These are phyloP conservation scores for Globia sparganii DNA, from an alignment of 2,888 invertebrate species.

Conservation along the genomic window DNA sequence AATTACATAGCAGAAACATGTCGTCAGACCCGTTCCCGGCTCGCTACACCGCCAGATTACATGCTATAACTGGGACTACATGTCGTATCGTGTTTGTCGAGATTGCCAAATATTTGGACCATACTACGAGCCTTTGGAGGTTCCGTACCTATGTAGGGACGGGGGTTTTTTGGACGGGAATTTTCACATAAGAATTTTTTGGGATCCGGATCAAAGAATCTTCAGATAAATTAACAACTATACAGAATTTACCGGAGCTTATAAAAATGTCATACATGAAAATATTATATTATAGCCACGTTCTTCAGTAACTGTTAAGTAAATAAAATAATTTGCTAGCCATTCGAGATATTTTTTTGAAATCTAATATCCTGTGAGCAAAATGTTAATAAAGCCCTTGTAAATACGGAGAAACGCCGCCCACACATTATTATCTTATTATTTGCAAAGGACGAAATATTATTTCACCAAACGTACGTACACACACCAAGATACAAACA, in stretches of 20 bases:
- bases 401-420: conserved; percentile 42
- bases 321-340: conserved; percentile 27
- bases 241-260: background rate
- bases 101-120: conserved; percentile 34
- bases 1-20: conserved; percentile 9
- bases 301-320: background rate
- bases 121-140: background rate
- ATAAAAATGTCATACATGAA: background rate
- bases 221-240: background rate
- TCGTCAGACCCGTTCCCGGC: conserved; percentile 16
- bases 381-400: conserved; percentile 35
- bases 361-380: conserved; percentile 47
- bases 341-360: conserved; percentile 29
- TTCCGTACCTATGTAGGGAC: background rate
- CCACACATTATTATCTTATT: conserved; percentile 36
- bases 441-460: conserved; percentile 53
- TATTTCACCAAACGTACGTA: conserved; percentile 36
- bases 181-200: background rate
- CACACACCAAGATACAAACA: background rate
- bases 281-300: background rate
- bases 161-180: background rate
- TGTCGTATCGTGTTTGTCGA: conserved; percentile 1
- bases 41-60: conserved; percentile 40
- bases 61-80: background rate
- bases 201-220: background rate